Evolutionary conservation across 2,113 vertebrate genomes (phyloP).

Genomic region (Psophia crepitans): DNA sequence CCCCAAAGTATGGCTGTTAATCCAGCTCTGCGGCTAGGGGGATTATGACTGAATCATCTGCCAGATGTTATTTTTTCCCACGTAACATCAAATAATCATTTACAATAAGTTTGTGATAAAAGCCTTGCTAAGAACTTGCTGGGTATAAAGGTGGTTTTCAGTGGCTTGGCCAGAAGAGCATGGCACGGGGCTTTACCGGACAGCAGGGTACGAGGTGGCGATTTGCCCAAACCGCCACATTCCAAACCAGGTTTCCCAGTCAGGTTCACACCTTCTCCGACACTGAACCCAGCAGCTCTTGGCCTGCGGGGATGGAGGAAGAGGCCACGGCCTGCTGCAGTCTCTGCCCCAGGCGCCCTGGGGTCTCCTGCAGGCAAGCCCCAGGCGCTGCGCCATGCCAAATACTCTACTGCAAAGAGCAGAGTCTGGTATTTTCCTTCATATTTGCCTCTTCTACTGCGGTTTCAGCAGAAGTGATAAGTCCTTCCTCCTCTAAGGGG

Average conservation of each 20-base stretch:
- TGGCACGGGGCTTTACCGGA: fast-evolving
- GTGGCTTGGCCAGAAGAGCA: background rate
- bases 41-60: background rate
- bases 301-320: background rate
- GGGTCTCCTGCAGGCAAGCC: background rate
- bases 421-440: background rate
- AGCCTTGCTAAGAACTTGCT: background rate
- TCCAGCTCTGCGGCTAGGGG: background rate
- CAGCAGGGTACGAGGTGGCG: fast-evolving
- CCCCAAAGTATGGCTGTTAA: background rate
- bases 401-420: background rate
- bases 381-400: background rate
- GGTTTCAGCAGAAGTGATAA: background rate
- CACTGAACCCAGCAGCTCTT: background rate
- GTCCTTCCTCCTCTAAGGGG: too few species aligned
- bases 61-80: background rate
- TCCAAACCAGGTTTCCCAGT: background rate
- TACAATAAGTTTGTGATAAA: background rate
- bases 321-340: fast-evolving
- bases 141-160: background rate
- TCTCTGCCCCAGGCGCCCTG: fast-evolving
- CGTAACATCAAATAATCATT: background rate
- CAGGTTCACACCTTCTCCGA: background rate
- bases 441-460: background rate
- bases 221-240: background rate